Evolutionary conservation across 2,797 vertebrate genomes (phyloP).

Genomic region (Vultur gryphus): DNA sequence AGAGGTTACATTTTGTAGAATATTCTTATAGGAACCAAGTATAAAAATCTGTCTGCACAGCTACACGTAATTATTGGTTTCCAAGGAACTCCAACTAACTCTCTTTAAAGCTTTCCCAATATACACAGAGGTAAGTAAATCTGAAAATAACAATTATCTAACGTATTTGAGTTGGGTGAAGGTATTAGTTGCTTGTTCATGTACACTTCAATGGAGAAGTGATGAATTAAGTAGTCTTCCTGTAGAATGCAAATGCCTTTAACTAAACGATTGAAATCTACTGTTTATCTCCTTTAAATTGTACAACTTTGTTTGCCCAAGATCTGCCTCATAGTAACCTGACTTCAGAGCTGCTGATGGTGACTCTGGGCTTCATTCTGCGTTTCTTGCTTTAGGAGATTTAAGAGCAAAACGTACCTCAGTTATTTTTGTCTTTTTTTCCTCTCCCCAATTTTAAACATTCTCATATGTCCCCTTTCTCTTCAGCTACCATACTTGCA

Average conservation of each 20-base stretch:
- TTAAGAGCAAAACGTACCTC: not conserved
- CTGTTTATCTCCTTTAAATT: not conserved
- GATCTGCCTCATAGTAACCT: not conserved
- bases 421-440: not conserved
- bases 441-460: not conserved
- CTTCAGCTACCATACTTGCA: constrained; percentile 3
- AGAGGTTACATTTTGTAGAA: constrained; percentile 10
- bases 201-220: not conserved
- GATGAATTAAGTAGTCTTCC: constrained; percentile 14
- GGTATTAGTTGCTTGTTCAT: not conserved
- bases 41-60: constrained; percentile 16
- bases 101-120: constrained; percentile 55
- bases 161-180: not conserved
- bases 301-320: not conserved
- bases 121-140: constrained; percentile 34
- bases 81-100: constrained; percentile 21
- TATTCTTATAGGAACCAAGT: not conserved
- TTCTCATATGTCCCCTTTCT: not conserved
- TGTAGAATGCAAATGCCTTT: not conserved
- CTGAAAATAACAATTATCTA: constrained; percentile 45
- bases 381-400: not conserved
- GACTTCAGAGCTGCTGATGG: not conserved
- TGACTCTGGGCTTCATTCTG: not conserved
- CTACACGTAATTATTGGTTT: constrained; percentile 16
- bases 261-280: not conserved